These are phyloP conservation scores for Hiodon alosoides DNA, from an alignment of 2,113 vertebrate genomes.

Conservation along the genomic window DNA sequence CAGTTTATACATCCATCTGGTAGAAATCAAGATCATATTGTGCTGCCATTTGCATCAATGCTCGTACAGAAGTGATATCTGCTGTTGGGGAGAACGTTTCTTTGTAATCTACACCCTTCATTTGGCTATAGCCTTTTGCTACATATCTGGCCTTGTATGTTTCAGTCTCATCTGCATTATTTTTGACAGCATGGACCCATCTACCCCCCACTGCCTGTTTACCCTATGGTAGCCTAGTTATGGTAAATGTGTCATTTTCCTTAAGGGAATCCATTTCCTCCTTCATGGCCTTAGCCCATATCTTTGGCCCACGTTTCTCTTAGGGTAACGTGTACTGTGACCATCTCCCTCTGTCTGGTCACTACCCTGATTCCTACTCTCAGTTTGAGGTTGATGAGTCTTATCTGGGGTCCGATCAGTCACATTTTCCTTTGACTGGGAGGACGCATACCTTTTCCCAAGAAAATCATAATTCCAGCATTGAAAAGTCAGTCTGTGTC, in stretches of 20 bases:
- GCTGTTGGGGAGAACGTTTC: constrained; percentile 23
- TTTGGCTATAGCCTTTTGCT: constrained; percentile 27
- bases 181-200: constrained; percentile 12
- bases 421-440: not conserved
- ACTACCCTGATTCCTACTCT: not conserved
- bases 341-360: not conserved
- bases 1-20: constrained; percentile 33
- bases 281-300: not conserved
- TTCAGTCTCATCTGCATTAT: not conserved
- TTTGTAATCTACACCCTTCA: constrained; percentile 12
- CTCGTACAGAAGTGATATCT: constrained; percentile 19
- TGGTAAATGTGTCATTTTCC: constrained; percentile 14
- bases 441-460: no score
- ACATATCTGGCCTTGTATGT: constrained; percentile 22
- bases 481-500: not conserved
- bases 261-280: constrained; percentile 9
- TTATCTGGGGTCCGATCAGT: not conserved
- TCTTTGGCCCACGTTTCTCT: not conserved
- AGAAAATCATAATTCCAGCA: no score
- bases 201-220: constrained; percentile 22
- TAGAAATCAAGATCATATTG: constrained; percentile 24
- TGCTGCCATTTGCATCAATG: constrained; percentile 15
- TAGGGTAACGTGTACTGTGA: not conserved
- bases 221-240: constrained; percentile 4
- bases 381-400: not conserved